Percentiles rank a stretch among this genome's conserved stretches.
Conservation (phyloP, 2,113 vertebrate genomes). For the Myotis yumanensis region DNA sequence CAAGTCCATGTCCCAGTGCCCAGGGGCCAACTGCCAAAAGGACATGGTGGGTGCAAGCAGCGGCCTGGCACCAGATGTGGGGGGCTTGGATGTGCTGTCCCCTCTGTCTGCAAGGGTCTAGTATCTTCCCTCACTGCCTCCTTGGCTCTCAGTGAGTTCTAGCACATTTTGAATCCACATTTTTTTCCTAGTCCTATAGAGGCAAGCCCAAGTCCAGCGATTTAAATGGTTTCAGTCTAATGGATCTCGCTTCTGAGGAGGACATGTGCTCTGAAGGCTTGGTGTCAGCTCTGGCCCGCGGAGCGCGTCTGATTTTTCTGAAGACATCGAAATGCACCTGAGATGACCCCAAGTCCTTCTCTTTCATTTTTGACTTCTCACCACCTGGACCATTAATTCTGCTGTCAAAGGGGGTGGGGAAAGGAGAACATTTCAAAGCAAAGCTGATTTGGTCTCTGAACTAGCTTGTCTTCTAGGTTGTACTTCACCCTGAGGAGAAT, state of each 20-base stretch:
- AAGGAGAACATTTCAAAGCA: constrained; percentile 67
- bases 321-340: constrained; percentile 48
- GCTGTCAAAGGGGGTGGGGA: constrained; percentile 32
- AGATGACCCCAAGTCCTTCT: constrained; percentile 37
- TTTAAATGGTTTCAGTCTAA: background rate
- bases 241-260: constrained; percentile 13
- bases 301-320: background rate
- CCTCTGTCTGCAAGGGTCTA: background rate
- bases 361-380: constrained; percentile 53
- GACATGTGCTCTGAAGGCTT: constrained; percentile 4
- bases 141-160: background rate
- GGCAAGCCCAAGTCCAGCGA: background rate
- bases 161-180: background rate
- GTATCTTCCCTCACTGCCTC: background rate
- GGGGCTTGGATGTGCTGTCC: background rate
- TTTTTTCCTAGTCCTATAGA: background rate
- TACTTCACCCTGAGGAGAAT: constrained; percentile 71
- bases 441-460: constrained; percentile 66
- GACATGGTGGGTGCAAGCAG: background rate
- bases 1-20: background rate
- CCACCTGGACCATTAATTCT: constrained; percentile 69
- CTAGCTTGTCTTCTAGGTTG: constrained; percentile 64
- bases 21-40: background rate
- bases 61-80: background rate
- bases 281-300: background rate